Base-by-base conservation (phyloP, 2,888 invertebrate genomes). In the Ceriagrion tenellum region DNA sequence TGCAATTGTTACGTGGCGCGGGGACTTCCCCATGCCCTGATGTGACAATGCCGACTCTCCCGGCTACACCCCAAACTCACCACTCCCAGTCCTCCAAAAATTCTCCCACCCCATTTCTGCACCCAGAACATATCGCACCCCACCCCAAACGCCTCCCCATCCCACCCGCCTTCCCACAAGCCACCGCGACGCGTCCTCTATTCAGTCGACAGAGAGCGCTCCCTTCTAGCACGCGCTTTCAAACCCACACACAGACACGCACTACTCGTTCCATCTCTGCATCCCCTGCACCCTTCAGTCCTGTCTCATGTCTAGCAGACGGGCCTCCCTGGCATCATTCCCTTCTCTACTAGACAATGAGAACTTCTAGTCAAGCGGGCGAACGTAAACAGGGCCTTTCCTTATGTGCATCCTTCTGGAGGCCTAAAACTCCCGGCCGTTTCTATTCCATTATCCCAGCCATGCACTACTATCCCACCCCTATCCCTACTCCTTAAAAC, bases 1-100 rank as follows among this genome's bases (percentile, higher is more conserved):
- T 93, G 93, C 93, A 69, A 93, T 93, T 74, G 93, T 74, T 93
- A 93, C 93, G 93, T 55, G 47, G 91, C 63, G 63, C 91, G 47
- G 91, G 91, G 91, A 91, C 91, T 91, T 55, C 30, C 47, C 47
- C 59, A 40, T 81, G 74, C 40, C 40, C 63, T 26, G 69, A 20
- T 20, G 69, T 35, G 93, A 93, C 93, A 93, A 93, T 93, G 93
- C 40, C 26, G 4, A 91, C 93, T 40, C 47, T 69, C 93, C 35
- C 81, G 13, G 30, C 81, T 81, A 35, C 69, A 47, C 63, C 93
- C 59, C 13, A 59, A 63, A 35, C 81, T 81, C 81, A 20, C 69
- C 30, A 26, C 13, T n/a, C 81, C 81, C 81, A 6, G 10, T 23
- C 93, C 59, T 13, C 56, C 47, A 47, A 55, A 16, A 30, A 56